Evolutionary conservation across 2,888 invertebrate genomes (phyloP), one percentile per base, ranked within the genome.

Genomic region (Villa cingulata): DNA sequence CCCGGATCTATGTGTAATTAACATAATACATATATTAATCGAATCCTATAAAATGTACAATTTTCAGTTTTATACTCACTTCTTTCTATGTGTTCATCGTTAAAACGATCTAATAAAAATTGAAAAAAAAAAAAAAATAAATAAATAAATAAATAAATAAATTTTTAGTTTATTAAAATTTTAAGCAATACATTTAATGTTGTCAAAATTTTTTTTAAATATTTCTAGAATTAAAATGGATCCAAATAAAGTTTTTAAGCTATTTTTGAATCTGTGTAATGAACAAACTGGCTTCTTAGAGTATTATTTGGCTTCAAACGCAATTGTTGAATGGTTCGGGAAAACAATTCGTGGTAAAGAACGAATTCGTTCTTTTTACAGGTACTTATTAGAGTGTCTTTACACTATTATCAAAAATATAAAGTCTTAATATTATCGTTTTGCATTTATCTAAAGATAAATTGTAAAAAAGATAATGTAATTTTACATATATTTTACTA

Each of bases 311-410:
- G 60, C 62, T 20, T 56, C 60, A 32, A 64, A 63, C 51, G 52
- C 57, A 43, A 58, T 57, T 0, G 46, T 63, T 4, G 63, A 64
- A 46, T 64, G 62, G 62, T 64, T 60, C 53, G 63, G 63, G 2
- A 55, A 59, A 37, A 61, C 59, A 6, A 52, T 64, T 38, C 57
- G 58, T 41, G 60, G 59, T 18, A 56, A 55, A 17, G 46, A 51
- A 6, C 59, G 58, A 50, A 59, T 62, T 12, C 56, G 59, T 41
- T 57, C 59, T 23, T 60, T 56, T 48, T 56, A 59, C 46, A 59
- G 59, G 60, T 63, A 53, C n/a, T n/a, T n/a, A n/a, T n/a, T n/a
- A n/a, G n/a, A n/a, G n/a, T n/a, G n/a, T n/a, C n/a, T n/a, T n/a
- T n/a, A n/a, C n/a, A n/a, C n/a, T n/a, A n/a, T n/a, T n/a, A n/a